These are phyloP conservation scores for Enoplolaimus lenunculus DNA, from an alignment of 2,888 invertebrate species.

Conservation along the genomic window DNA sequence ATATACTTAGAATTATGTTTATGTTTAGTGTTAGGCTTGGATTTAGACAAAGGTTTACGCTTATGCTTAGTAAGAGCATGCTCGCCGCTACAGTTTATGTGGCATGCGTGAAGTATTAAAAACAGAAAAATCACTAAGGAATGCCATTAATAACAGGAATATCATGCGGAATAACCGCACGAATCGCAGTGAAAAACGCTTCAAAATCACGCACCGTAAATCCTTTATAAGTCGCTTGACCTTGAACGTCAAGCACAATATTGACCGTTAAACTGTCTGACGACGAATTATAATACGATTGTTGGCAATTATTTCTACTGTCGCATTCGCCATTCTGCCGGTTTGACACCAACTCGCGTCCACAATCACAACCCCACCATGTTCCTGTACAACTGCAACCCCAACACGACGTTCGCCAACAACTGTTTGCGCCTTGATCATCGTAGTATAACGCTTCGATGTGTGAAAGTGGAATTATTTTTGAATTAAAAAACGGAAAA, in stretches of 20 bases:
- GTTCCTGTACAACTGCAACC: neutral
- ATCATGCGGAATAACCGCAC: neutral
- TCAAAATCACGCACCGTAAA: neutral
- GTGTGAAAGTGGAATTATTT: neutral
- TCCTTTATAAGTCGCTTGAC: neutral
- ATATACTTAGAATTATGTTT: no score
- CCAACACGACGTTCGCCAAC: neutral
- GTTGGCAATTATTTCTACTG: neutral
- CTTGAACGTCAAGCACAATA: neutral
- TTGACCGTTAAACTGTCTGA: neutral
- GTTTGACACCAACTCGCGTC: neutral
- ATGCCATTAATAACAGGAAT: neutral
- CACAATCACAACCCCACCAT: neutral
- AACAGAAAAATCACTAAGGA: no score
- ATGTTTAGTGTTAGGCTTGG: no score
- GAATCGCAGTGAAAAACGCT: neutral
- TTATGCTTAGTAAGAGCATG: no score
- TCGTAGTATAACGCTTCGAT: neutral
- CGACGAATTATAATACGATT: neutral
- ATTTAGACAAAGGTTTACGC: no score
- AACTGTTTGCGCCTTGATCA: neutral
- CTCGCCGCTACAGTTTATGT: no score
- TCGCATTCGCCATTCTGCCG: neutral
- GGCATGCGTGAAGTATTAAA: no score
- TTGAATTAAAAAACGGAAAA: slow-evolving; percentile 9